Base-by-base conservation (phyloP, 2,888 invertebrate genomes). In the Drosophila diplacantha region DNA sequence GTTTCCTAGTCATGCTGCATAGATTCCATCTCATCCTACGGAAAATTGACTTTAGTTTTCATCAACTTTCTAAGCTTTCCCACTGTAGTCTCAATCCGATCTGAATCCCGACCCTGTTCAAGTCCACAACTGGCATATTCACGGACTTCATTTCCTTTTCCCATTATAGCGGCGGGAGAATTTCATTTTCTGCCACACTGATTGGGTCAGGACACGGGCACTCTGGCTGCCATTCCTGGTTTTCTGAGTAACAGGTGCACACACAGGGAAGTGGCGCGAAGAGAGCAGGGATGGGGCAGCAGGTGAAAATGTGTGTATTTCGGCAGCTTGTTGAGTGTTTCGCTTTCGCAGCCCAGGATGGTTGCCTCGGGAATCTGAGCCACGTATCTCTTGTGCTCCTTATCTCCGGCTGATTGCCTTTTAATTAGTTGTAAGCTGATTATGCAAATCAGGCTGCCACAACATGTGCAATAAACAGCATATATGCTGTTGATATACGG, bases 401-500 rank as follows among this genome's bases (percentile, higher is more conserved):
- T 49, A 60, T 47, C 58, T 35, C 37, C 49, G n/a, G 52, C 47
- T 72, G 72, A 79, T 79, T 58, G 76, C 68, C 80, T 76, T 75
- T 81, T 77, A 77, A 77, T 77, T 77, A 79, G 70, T 69, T 47
- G 54, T 51, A 69, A 74, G 77, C 80, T 79, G 82, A 76, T 77
- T 81, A 81, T 81, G 80, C 66, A 82, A 77, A 77, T 79, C 51
- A 20, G 29, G 20, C 35, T 53, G 41, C 39, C 55, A 58, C 50
- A 71, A 37, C 31, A 61, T 61, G 11, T 56, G 64, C 47, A 58
- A 58, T 34, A 43, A 57, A 37, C 67, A 41, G 24, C 46, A 59
- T 51, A 44, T 69, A 49, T 64, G 49, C 53, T 59, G 55, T 63
- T 72, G 71, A 76, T 74, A 74, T 68, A 69, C 70, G 62, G 64